Evolutionary conservation across 2,797 vertebrate species (phyloP).

Genomic region (Chloroceryle amazona): DNA sequence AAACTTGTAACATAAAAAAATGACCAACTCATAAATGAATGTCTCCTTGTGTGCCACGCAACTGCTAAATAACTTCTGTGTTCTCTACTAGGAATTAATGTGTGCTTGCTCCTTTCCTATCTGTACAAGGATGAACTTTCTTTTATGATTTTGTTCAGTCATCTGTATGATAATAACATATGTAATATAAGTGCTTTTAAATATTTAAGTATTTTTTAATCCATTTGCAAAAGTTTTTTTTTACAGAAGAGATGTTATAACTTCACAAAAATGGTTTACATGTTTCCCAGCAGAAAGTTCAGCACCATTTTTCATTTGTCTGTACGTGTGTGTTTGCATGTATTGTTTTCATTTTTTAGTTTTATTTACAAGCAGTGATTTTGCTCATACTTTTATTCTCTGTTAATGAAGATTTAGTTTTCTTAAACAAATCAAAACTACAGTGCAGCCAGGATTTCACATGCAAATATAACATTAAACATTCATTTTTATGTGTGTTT

Average conservation of each 20-base stretch:
- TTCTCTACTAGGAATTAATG: background rate
- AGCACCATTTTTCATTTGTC: background rate
- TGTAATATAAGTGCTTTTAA: background rate
- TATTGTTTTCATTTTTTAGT: background rate
- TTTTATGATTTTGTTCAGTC: background rate
- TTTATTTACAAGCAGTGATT: background rate
- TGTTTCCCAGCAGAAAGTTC: background rate
- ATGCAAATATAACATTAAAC: constrained; percentile 19
- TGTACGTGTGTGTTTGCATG: background rate
- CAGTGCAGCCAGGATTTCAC: background rate
- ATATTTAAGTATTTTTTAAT: background rate
- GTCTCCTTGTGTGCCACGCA: background rate
- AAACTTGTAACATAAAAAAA: background rate
- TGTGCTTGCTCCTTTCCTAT: background rate
- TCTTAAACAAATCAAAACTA: background rate
- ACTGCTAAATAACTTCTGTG: background rate
- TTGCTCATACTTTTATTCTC: background rate
- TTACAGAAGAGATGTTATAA: background rate
- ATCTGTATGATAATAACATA: background rate
- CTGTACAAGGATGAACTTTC: background rate
- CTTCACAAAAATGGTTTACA: background rate
- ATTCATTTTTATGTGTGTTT: constrained; percentile 6
- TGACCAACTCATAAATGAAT: background rate
- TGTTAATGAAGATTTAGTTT: background rate
- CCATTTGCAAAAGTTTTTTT: accelerated